Conservation (phyloP, 1,140 invertebrate genomes). For the Battus philenor region DNA sequence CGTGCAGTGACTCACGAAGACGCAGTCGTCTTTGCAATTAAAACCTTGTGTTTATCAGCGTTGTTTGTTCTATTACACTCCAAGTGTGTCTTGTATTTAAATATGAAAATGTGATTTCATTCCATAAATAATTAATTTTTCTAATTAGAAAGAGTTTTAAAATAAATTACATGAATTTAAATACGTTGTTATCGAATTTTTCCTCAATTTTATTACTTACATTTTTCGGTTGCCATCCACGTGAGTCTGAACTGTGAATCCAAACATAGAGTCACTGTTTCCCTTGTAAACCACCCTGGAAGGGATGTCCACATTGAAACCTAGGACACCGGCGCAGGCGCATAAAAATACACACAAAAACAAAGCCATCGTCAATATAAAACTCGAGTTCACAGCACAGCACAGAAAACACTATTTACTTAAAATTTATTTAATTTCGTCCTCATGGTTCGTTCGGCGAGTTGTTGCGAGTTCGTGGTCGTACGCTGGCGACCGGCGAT, state of each 20-base stretch:
- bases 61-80: conserved; percentile 3
- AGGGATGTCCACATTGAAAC: conserved; percentile 68
- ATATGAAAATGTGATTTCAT: no score
- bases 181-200: no score
- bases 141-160: no score
- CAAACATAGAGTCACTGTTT: conserved; percentile 64
- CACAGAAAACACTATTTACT: conserved; percentile 36
- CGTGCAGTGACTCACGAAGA: not conserved
- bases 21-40: conserved; percentile 1
- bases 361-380: conserved; percentile 48
- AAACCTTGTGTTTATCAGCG: conserved; percentile 3
- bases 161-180: no score
- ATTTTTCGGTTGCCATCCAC: conserved; percentile 58
- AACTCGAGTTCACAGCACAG: conserved; percentile 46
- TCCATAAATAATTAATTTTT: no score
- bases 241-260: conserved; percentile 65
- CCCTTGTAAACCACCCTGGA: conserved; percentile 66
- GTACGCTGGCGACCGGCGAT: conserved; percentile 24
- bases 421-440: conserved; percentile 56
- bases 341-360: conserved; percentile 52
- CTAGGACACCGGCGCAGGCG: conserved; percentile 42
- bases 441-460: conserved; percentile 66
- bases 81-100: not conserved
- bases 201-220: no score
- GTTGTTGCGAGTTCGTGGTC: conserved; percentile 51